A percentile compares a stretch with the other conserved stretches of the same genome.
Conservation (phyloP, 2,888 invertebrate genomes). For the Dolichopus griseipennis region DNA sequence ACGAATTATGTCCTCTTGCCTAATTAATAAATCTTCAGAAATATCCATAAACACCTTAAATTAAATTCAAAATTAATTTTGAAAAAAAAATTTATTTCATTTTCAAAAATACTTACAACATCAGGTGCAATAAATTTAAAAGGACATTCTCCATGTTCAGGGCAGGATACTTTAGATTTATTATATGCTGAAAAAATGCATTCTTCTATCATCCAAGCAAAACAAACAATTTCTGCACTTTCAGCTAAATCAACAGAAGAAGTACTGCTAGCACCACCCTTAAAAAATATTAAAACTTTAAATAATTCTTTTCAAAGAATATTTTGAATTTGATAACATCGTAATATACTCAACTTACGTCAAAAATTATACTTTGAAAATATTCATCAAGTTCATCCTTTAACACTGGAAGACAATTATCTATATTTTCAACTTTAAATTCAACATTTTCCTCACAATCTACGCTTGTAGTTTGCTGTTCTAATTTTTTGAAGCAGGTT, state of each 20-base stretch:
- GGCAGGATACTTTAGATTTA: constrained; percentile 62
- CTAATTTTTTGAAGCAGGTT: constrained; percentile 59
- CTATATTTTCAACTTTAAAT: constrained; percentile 18
- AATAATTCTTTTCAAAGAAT: neutral
- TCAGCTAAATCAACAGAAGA: constrained; percentile 75
- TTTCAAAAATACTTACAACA: constrained; percentile 50
- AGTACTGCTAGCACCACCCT: constrained; percentile 62
- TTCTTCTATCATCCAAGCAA: constrained; percentile 90
- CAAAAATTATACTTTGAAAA: constrained; percentile 1
- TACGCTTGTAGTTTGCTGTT: constrained; percentile 15
- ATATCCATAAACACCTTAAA: constrained; percentile 75
- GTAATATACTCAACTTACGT: neutral
- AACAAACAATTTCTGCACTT: constrained; percentile 43
- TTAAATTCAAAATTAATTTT: neutral
- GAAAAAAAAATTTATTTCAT: too few relatives aligned
- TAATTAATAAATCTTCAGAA: constrained; percentile 69
- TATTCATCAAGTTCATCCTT: constrained; percentile 18
- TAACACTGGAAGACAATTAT: constrained; percentile 15
- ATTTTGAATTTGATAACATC: too few relatives aligned
- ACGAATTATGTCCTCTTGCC: constrained; percentile 70
- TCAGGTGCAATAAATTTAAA: constrained; percentile 85
- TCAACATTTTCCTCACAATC: constrained; percentile 32
- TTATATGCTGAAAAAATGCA: constrained; percentile 84
- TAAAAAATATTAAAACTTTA: neutral
- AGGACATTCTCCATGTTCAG: constrained; percentile 65